Evolutionary conservation across 2,797 vertebrate genomes (phyloP), one percentile per base, ranked within the genome.

Genomic region (Peromyscus aztecus): DNA sequence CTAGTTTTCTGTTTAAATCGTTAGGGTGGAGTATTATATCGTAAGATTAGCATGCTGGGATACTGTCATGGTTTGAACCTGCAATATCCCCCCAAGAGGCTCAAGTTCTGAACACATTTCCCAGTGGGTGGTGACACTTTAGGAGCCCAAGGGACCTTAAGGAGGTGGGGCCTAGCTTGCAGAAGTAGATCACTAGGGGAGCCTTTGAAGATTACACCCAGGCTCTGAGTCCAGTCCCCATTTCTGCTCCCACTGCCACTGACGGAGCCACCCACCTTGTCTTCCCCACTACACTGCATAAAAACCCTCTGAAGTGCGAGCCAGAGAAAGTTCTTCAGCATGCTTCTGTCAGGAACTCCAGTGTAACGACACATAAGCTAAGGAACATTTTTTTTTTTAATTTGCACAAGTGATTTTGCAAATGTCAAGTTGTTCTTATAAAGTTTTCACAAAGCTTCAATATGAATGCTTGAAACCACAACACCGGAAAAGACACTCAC

Each of bases 1-100:
- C 59, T 90, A 75, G n/a, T 77, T 87, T 59, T 78, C 67, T 78
- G 55, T 61, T 61, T 94, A 95, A 91, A 82, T 77, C 78, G 57
- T 80, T 89, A 89, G 13, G 11, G 40, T 7, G 89, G 75, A n/a
- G 67, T 46, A 78, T 40, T 52, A 84, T 55, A 63, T 11, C 12
- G 17, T 24, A 6, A 82, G 43, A 92, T 12, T 27, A 49, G n/a
- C 69, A 49, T 11, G 29, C 0, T 73, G 43, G 71, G 21, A 17
- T 69, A 65, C 23, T 14, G 12, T 24, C 71, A 46, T 43, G 37
- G 86, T 16, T 89, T 75, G 52, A 59, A 75, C 40, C 87, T 49
- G 40, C 23, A 49, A 77, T 49, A 40, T n/a, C 40, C 40, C 31
- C 17, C 52, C 40, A 40, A 21, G 3, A 73, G 49, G 37, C 55